phyloP scores from a whole-genome alignment of 2,888 invertebrate genomes.

The Epinotia nisella region DNA sequence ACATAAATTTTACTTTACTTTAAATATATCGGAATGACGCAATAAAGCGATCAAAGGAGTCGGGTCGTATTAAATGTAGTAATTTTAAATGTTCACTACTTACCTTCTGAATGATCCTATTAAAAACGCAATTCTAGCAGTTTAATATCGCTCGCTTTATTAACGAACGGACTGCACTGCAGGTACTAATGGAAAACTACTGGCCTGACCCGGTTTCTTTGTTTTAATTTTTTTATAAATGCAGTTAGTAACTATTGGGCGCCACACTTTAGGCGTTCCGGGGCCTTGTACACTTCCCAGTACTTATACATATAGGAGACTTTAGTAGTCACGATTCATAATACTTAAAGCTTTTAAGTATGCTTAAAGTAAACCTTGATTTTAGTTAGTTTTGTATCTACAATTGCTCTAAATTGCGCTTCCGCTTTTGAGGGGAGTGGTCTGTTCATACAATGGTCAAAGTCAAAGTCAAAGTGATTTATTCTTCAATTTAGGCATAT shows the following conservation, averaged over 20 bases:
- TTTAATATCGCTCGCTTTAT: constrained; percentile 47
- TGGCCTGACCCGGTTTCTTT: constrained; percentile 72
- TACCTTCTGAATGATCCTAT: background rate
- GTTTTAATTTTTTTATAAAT: constrained; percentile 63
- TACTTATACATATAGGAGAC: constrained; percentile 1
- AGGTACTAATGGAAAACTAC: constrained; percentile 68
- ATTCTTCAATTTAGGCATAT: too few species aligned
- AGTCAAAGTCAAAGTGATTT: too few species aligned
- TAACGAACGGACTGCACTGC: constrained; percentile 53
- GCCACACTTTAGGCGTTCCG: constrained; percentile 28
- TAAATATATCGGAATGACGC: too few species aligned
- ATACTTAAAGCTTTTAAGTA: constrained; percentile 13
- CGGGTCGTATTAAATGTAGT: background rate
- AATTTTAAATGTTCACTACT: background rate
- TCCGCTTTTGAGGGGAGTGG: background rate
- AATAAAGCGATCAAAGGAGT: too few species aligned
- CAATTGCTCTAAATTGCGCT: background rate
- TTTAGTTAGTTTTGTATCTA: constrained; percentile 12
- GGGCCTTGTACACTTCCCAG: constrained; percentile 37
- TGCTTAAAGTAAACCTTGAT: constrained; percentile 6
- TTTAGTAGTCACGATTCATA: constrained; percentile 24
- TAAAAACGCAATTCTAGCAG: background rate
- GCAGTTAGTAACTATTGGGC: constrained; percentile 49
- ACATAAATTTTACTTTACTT: too few species aligned
- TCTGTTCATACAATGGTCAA: too few species aligned